Evolutionary conservation across 1,140 invertebrate species (phyloP).

Genomic region (Bathynomus jamesi): DNA sequence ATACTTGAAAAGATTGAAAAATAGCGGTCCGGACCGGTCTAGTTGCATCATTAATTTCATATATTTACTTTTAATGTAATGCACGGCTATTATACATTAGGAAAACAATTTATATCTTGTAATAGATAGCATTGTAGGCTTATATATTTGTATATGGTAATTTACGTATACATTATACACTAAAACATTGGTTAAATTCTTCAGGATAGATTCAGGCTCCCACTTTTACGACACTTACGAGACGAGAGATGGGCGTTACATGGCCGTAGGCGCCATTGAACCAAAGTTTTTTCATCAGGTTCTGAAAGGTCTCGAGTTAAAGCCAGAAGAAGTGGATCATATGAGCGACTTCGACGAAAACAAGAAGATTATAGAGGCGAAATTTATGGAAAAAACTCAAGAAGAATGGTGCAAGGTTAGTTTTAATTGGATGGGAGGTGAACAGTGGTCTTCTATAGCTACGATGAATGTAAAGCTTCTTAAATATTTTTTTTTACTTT

Average conservation of each 20-base stretch:
- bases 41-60: too few relatives aligned
- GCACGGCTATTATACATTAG: too few relatives aligned
- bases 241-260: slow-evolving; percentile 81
- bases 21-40: too few relatives aligned
- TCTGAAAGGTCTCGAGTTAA: slow-evolving; percentile 59
- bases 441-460: not conserved
- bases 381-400: slow-evolving; percentile 51
- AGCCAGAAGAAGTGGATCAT: slow-evolving; percentile 53
- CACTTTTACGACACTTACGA: slow-evolving; percentile 90
- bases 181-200: too few relatives aligned
- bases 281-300: slow-evolving; percentile 79
- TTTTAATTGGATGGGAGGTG: not conserved
- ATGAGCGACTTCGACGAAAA: slow-evolving; percentile 51
- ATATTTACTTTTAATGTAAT: too few relatives aligned
- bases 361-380: slow-evolving; percentile 54
- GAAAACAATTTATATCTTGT: too few relatives aligned
- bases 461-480: not conserved
- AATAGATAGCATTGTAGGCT: too few relatives aligned
- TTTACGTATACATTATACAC: too few relatives aligned
- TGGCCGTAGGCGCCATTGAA: slow-evolving; percentile 90
- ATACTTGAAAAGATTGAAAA: too few relatives aligned
- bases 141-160: too few relatives aligned
- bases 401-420: slow-evolving; percentile 23
- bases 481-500: not conserved
- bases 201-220: slow-evolving; percentile 70